A percentile compares a stretch with the other conserved stretches of the same genome.
Evolutionary conservation across 30 jellyfish, hydroid and myxozoan species (phyloP).

Genomic region (Turritopsis rubra): DNA sequence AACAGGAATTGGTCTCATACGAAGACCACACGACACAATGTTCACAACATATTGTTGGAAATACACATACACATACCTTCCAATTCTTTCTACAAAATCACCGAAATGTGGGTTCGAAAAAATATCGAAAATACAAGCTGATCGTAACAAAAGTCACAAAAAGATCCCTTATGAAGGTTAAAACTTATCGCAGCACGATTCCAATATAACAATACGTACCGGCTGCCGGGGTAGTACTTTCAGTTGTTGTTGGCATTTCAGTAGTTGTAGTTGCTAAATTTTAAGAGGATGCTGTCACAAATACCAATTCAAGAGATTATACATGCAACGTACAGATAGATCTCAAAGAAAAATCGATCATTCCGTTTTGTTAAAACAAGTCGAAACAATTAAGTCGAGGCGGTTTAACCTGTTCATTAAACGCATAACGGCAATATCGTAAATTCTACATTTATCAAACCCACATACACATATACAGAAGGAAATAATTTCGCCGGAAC

Average conservation of each 20-base stretch:
- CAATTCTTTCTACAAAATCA: too few relatives aligned
- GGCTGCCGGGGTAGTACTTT: neutral
- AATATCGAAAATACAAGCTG: neutral
- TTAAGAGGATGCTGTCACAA: neutral
- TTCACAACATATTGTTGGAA: too few relatives aligned
- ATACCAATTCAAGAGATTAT: neutral
- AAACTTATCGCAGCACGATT: neutral
- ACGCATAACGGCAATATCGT: neutral
- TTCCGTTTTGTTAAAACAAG: too few relatives aligned
- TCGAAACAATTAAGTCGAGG: too few relatives aligned
- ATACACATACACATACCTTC: too few relatives aligned
- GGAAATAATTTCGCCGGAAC: too few relatives aligned
- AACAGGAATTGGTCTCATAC: neutral
- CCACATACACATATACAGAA: neutral
- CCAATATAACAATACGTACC: neutral
- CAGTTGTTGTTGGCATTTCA: neutral
- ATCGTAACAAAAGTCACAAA: too few relatives aligned
- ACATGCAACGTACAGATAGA: too few relatives aligned
- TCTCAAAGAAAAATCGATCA: too few relatives aligned
- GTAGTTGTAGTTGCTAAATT: neutral
- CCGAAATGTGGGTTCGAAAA: too few relatives aligned
- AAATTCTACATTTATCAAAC: neutral
- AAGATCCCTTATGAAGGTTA: neutral
- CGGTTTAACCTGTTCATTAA: neutral
- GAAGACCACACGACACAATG: too few relatives aligned